Conservation (phyloP, 2,797 vertebrate species). For the Otus scops region DNA sequence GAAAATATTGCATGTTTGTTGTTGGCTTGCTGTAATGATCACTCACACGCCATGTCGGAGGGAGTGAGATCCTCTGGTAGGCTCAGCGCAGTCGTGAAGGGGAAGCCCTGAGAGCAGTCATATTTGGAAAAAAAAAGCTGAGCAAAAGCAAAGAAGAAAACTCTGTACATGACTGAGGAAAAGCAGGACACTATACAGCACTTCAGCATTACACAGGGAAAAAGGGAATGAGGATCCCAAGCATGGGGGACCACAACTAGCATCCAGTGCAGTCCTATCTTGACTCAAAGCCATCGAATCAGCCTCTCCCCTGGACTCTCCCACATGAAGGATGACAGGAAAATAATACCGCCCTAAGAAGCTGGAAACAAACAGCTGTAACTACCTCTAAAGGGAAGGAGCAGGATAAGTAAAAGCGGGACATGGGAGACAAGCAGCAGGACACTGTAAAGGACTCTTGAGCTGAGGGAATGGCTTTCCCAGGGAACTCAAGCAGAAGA, state of each 20-base stretch:
- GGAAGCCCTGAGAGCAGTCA: neutral
- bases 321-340: neutral
- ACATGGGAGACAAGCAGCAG: neutral
- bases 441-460: neutral
- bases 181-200: fast-evolving
- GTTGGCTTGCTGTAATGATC: neutral
- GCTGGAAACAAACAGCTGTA: neutral
- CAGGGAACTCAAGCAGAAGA: neutral
- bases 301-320: neutral
- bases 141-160: neutral
- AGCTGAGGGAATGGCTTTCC: neutral
- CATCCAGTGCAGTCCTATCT: neutral
- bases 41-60: fast-evolving
- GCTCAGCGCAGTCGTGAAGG: neutral
- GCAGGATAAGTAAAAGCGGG: neutral
- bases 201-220: fast-evolving
- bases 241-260: neutral
- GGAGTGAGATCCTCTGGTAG: neutral
- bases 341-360: neutral
- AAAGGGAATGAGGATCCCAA: neutral
- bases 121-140: neutral
- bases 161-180: fast-evolving
- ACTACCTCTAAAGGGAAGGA: neutral
- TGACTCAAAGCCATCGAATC: neutral
- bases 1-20: neutral